Conservation (phyloP, 2,113 vertebrate genomes). For the Apteryx owenii region DNA sequence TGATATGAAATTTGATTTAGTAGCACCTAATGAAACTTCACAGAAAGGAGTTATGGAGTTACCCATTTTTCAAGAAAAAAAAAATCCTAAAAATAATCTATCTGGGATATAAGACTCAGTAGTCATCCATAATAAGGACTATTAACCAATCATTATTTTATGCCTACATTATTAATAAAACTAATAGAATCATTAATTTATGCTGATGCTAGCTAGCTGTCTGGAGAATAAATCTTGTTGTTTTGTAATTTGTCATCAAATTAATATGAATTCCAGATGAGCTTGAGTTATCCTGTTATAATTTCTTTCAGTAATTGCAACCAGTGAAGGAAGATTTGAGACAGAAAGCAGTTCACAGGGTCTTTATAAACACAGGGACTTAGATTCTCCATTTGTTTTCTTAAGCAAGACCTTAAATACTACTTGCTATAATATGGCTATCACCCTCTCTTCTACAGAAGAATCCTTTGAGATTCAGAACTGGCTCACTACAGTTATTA, state of each 20-base stretch:
- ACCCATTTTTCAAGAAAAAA: background rate
- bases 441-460: background rate
- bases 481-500: background rate
- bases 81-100: background rate
- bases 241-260: background rate
- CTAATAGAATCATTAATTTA: background rate
- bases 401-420: background rate
- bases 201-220: background rate
- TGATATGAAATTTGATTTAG: background rate
- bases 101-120: background rate
- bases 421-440: background rate
- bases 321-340: background rate
- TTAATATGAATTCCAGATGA: background rate
- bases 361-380: background rate
- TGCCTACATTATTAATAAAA: background rate
- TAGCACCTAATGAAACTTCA: background rate
- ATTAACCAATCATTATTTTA: background rate
- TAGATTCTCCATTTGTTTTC: no score
- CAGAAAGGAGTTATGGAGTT: background rate
- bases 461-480: background rate
- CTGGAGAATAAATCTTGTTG: background rate
- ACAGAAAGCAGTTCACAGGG: background rate
- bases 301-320: background rate
- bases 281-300: background rate
- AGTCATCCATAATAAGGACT: background rate